Evolutionary conservation across 2,113 vertebrate genomes (phyloP).

Genomic region (Sylvilagus bachmani): DNA sequence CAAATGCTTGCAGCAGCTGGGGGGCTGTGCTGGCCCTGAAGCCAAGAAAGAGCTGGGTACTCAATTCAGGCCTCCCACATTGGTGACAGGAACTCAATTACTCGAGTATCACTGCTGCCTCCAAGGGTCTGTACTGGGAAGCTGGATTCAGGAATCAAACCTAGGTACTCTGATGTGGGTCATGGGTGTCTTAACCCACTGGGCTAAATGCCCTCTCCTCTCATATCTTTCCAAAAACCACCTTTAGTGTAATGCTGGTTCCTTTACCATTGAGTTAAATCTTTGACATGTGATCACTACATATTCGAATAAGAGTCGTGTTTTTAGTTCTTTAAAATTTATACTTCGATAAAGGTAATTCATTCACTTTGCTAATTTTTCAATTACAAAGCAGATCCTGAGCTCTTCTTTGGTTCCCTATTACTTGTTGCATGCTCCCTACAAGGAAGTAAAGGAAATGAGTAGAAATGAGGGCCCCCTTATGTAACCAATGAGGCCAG

Average conservation of each 20-base stretch:
- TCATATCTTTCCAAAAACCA: conserved; percentile 15
- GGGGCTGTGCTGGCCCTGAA: too few relatives aligned
- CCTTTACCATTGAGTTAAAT: conserved; percentile 28
- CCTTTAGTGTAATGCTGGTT: conserved; percentile 10
- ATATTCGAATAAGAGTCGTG: conserved; percentile 25
- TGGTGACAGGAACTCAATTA: too few relatives aligned
- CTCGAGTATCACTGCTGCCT: too few relatives aligned
- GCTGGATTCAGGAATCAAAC: too few relatives aligned
- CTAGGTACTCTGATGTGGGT: too few relatives aligned
- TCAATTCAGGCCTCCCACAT: too few relatives aligned
- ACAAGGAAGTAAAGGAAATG: conserved; percentile 49
- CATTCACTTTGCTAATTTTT: conserved; percentile 56
- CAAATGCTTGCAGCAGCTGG: too few relatives aligned
- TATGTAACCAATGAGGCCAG: conserved; percentile 23
- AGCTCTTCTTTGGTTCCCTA: background rate
- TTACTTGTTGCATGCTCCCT: background rate
- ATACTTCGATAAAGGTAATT: background rate
- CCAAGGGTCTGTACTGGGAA: too few relatives aligned
- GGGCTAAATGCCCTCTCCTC: background rate
- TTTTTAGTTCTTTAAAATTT: conserved; percentile 49
- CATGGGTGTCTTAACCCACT: too few relatives aligned
- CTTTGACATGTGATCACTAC: background rate
- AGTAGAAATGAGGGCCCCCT: conserved; percentile 14
- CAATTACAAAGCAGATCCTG: conserved; percentile 18
- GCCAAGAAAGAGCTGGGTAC: too few relatives aligned